These are phyloP conservation scores for Tupaia tana DNA, from an alignment of 2,113 vertebrate species.

Conservation along the genomic window DNA sequence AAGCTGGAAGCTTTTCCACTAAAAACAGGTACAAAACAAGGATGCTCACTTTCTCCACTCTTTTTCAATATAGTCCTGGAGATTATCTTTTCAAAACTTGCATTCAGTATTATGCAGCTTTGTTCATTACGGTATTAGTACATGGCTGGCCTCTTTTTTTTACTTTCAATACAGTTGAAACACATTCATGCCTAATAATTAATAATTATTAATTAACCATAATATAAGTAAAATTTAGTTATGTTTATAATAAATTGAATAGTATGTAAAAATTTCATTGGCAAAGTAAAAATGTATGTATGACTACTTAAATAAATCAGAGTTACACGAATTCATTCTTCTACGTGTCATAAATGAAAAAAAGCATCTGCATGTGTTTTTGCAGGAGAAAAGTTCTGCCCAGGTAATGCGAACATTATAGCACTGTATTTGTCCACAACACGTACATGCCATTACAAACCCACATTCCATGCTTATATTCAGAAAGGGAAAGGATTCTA, in stretches of 20 bases:
- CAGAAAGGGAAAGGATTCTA: background rate
- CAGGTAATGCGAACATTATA: accelerated
- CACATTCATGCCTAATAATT: background rate
- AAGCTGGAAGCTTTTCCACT: too few species aligned
- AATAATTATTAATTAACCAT: background rate
- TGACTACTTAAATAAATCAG: background rate
- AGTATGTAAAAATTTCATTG: background rate
- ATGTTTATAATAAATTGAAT: background rate
- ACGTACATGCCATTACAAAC: background rate
- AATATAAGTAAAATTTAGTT: background rate
- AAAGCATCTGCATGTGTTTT: background rate
- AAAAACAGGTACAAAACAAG: too few species aligned
- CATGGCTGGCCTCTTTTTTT: background rate
- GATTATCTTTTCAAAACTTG: background rate
- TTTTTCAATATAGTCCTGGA: background rate
- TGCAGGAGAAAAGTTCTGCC: too few species aligned
- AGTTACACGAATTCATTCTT: background rate
- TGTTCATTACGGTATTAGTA: background rate
- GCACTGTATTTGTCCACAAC: background rate
- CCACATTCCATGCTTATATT: too few species aligned
- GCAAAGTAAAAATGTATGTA: background rate
- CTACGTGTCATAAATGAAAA: background rate
- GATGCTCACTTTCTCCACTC: too few species aligned
- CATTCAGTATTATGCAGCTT: background rate
- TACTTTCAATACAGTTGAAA: background rate